Percentiles rank a stretch among this genome's conserved stretches.
These are phyloP conservation scores for Germaria angustata DNA, from an alignment of 2,888 invertebrate genomes.

Conservation along the genomic window DNA sequence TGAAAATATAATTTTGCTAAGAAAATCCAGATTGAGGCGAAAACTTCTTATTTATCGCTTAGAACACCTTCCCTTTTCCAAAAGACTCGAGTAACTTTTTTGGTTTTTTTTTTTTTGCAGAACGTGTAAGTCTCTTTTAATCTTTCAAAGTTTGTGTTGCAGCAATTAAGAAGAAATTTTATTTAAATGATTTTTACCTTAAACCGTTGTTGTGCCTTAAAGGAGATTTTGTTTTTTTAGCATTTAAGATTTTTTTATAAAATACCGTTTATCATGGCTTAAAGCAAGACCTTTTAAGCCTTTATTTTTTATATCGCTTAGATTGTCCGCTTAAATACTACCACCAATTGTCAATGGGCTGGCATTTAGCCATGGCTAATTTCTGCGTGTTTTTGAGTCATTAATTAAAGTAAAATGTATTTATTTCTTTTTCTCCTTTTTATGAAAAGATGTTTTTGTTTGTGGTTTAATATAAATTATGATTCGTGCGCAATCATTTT, in stretches of 20 bases:
- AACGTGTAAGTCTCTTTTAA: neutral
- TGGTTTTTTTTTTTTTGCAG: neutral
- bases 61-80: conserved; percentile 4
- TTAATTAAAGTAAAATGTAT: conserved; percentile 65
- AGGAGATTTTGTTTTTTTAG: conserved; percentile 44
- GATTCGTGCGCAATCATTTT: conserved; percentile 30
- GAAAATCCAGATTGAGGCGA: too few relatives aligned
- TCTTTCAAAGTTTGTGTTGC: conserved; percentile 30
- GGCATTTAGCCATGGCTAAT: conserved; percentile 66
- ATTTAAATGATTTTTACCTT: conserved; percentile 58
- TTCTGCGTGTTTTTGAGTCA: conserved; percentile 67
- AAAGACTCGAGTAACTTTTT: conserved; percentile 10
- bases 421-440: neutral
- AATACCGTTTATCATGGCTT: conserved; percentile 60
- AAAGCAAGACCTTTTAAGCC: conserved; percentile 45
- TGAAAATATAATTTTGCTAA: neutral
- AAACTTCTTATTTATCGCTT: neutral
- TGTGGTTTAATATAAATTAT: conserved; percentile 29
- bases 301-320: conserved; percentile 33
- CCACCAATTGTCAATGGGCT: conserved; percentile 62
- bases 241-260: conserved; percentile 40
- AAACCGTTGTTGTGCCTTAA: conserved; percentile 34
- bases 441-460: conserved; percentile 31
- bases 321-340: conserved; percentile 45
- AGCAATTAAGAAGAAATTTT: conserved; percentile 65